Evolutionary conservation across 2,888 invertebrate species (phyloP).

Genomic region (Lasiommata megera): DNA sequence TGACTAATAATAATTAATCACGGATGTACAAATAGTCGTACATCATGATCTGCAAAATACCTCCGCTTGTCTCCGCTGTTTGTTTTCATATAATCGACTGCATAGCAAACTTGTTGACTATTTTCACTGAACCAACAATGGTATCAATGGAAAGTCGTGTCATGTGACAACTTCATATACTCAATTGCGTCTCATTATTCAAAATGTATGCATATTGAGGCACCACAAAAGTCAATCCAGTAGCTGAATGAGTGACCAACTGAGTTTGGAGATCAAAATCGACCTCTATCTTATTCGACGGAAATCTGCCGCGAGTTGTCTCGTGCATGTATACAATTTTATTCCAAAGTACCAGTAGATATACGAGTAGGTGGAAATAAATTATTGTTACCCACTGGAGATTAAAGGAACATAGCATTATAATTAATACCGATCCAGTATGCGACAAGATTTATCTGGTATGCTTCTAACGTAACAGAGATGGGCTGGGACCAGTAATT

Average conservation of each 20-base stretch:
- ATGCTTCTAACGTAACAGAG: too few relatives aligned
- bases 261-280: not conserved
- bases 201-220: not conserved
- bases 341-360: too few relatives aligned
- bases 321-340: too few relatives aligned
- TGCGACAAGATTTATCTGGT: too few relatives aligned
- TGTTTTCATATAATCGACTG: constrained; percentile 35
- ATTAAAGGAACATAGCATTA: too few relatives aligned
- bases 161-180: not conserved
- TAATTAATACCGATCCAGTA: too few relatives aligned
- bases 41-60: constrained; percentile 42
- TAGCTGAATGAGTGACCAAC: not conserved
- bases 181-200: not conserved
- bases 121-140: constrained; percentile 11
- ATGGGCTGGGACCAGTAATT: too few relatives aligned
- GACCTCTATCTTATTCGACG: not conserved
- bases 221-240: too few relatives aligned
- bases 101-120: constrained; percentile 26
- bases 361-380: too few relatives aligned
- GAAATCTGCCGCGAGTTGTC: too few relatives aligned
- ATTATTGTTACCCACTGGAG: too few relatives aligned
- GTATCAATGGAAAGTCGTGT: constrained; percentile 9
- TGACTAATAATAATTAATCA: constrained; percentile 41
- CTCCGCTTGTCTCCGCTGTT: constrained; percentile 38
- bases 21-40: constrained; percentile 46